A percentile compares a stretch with the other conserved stretches of the same genome.
phyloP scores from a whole-genome alignment of 1,140 invertebrate genomes.

The Solen grandis region DNA sequence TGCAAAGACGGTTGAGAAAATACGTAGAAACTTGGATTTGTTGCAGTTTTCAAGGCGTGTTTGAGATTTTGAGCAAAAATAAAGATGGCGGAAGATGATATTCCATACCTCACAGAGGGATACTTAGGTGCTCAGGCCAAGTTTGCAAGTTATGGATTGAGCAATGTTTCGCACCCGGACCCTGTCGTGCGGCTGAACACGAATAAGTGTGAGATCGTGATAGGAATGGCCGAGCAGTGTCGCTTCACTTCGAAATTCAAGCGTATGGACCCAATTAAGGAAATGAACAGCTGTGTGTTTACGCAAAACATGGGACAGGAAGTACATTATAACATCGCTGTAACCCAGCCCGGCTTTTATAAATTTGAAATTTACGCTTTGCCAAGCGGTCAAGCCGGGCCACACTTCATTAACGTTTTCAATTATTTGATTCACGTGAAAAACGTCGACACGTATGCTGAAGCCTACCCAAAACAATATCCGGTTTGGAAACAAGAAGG shows the following conservation, averaged over 20 bases:
- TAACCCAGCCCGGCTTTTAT: slow-evolving; percentile 76
- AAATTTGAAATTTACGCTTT: slow-evolving; percentile 81
- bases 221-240: slow-evolving; percentile 64
- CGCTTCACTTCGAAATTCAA: slow-evolving; percentile 73
- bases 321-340: slow-evolving; percentile 73
- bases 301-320: slow-evolving; percentile 64
- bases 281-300: slow-evolving; percentile 70
- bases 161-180: slow-evolving; percentile 69
- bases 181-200: slow-evolving; percentile 70
- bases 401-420: slow-evolving; percentile 79
- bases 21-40: no score
- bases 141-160: slow-evolving; percentile 74
- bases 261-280: slow-evolving; percentile 69
- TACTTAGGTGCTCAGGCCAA: slow-evolving; percentile 79
- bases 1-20: no score
- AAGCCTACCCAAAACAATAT: slow-evolving; percentile 79
- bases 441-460: slow-evolving; percentile 61
- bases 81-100: slow-evolving; percentile 61
- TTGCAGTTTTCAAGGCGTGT: no score
- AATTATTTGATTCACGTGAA: slow-evolving; percentile 78
- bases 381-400: slow-evolving; percentile 75
- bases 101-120: slow-evolving; percentile 76
- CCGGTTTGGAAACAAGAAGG: slow-evolving; percentile 80
- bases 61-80: neutral
- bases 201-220: slow-evolving; percentile 72